phyloP scores from a whole-genome alignment of 1,140 invertebrate genomes.

The Leucophenga varia region DNA sequence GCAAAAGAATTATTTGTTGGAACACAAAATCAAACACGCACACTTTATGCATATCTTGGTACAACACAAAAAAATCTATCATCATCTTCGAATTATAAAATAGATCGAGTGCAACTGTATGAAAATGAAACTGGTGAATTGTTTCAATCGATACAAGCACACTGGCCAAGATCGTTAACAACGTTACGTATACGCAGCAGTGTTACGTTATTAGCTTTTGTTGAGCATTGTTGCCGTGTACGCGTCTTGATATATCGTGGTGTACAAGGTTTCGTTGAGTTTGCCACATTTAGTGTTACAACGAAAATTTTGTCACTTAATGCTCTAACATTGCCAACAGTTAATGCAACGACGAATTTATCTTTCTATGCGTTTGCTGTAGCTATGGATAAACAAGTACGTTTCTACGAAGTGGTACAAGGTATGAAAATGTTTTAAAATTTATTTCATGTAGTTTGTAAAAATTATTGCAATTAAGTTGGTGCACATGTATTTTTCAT shows the following conservation, averaged over 20 bases:
- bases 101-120: constrained; percentile 35
- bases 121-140: constrained; percentile 34
- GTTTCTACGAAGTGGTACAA: constrained; percentile 35
- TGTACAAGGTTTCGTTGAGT: constrained; percentile 42
- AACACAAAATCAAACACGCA: no score
- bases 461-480: no score
- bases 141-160: constrained; percentile 37
- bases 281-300: constrained; percentile 20
- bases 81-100: constrained; percentile 14
- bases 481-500: no score
- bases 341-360: constrained; percentile 14
- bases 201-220: constrained; percentile 45
- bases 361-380: constrained; percentile 24
- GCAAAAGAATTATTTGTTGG: no score
- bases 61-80: constrained; percentile 22
- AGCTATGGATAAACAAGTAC: constrained; percentile 16
- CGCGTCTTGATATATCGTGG: constrained; percentile 43
- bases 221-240: constrained; percentile 36
- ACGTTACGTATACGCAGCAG: constrained; percentile 31
- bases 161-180: constrained; percentile 26
- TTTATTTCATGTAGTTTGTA: not conserved
- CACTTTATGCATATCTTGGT: not conserved
- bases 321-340: constrained; percentile 18
- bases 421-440: constrained; percentile 12
- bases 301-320: constrained; percentile 23